Evolutionary conservation across 2,797 vertebrate species (phyloP).

Genomic region (Platalea minor): DNA sequence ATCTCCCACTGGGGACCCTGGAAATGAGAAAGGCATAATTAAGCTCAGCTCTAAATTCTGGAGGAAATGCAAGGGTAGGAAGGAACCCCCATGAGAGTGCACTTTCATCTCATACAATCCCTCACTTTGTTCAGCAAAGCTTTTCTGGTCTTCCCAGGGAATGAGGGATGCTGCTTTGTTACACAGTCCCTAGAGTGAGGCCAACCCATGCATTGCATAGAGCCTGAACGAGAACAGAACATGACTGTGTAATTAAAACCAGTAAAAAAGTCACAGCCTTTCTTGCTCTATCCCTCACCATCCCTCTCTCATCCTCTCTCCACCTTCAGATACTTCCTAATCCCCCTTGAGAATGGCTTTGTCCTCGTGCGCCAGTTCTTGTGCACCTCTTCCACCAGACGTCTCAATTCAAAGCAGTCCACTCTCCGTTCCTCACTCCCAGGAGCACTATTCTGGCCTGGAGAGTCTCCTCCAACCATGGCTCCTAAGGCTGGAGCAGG

Average conservation of each 20-base stretch:
- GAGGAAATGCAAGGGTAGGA: not conserved
- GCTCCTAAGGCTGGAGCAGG: not conserved
- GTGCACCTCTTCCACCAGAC: not conserved
- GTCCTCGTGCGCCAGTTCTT: not conserved
- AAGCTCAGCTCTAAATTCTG: not conserved
- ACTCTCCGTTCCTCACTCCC: not conserved
- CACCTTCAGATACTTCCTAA: not conserved
- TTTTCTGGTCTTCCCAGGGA: not conserved
- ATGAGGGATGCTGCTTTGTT: not conserved
- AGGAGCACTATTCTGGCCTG: not conserved
- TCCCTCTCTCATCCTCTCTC: not conserved
- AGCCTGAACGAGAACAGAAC: not conserved
- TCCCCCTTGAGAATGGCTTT: not conserved
- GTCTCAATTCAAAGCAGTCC: not conserved
- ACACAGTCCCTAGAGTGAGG: not conserved
- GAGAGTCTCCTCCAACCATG: not conserved
- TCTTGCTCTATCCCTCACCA: not conserved
- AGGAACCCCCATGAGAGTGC: not conserved
- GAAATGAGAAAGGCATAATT: not conserved
- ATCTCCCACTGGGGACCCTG: not conserved
- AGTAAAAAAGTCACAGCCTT: not conserved
- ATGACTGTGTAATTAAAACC: not conserved
- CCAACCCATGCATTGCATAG: not conserved
- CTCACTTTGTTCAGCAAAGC: not conserved
- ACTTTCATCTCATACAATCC: not conserved